phyloP scores from a whole-genome alignment of 2,888 invertebrate species.

The Cabera pusaria region DNA sequence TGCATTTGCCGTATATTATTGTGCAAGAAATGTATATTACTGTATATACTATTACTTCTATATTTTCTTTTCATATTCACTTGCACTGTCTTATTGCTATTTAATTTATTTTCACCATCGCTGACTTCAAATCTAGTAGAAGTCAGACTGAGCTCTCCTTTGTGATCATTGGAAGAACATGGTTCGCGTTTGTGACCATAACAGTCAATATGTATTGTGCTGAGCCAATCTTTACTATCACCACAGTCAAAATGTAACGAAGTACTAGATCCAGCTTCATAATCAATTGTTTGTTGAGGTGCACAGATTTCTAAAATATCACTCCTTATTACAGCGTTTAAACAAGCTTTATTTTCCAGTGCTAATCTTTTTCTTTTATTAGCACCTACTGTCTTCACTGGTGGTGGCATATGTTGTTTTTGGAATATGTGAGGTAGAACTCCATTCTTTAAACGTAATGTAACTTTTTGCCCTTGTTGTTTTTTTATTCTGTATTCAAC shows the following conservation, averaged over 20 bases:
- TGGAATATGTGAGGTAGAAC: background rate
- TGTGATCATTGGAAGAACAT: too few species aligned
- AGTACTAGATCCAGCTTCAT: background rate
- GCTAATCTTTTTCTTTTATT: background rate
- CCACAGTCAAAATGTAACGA: too few species aligned
- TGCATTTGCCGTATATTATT: too few species aligned
- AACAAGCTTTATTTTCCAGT: background rate
- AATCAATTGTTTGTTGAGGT: background rate
- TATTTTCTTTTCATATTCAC: background rate
- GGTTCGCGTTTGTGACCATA: too few species aligned
- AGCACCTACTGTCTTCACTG: background rate
- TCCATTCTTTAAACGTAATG: background rate
- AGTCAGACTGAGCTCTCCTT: too few species aligned
- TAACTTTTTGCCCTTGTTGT: background rate
- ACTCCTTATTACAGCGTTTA: background rate
- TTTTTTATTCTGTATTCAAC: too few species aligned
- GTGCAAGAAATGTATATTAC: too few species aligned
- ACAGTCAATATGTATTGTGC: too few species aligned
- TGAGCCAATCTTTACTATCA: too few species aligned
- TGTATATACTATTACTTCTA: too few species aligned
- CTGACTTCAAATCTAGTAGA: background rate
- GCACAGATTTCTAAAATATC: background rate
- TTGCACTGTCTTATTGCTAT: background rate
- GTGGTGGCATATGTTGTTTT: background rate
- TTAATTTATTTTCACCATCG: background rate